These are phyloP conservation scores for Tipula unca DNA, from an alignment of 2,888 invertebrate genomes.

Conservation along the genomic window DNA sequence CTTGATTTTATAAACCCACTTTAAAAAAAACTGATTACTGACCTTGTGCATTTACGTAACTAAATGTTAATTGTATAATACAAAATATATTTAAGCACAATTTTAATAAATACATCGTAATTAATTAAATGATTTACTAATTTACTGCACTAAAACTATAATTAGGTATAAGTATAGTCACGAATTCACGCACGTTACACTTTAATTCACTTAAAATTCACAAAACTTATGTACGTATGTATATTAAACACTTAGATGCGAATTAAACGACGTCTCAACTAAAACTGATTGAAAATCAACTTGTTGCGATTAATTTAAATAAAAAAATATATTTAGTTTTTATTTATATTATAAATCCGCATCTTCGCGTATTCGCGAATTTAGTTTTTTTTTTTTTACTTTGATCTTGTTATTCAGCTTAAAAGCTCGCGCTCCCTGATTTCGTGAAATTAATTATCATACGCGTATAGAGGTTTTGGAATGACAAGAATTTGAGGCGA, in stretches of 20 bases:
- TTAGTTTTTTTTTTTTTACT: background rate
- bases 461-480: background rate
- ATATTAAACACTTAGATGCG: background rate
- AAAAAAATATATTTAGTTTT: background rate
- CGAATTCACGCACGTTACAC: background rate
- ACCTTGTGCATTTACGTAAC: conserved; percentile 14
- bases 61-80: background rate
- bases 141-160: background rate
- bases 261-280: background rate
- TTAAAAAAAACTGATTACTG: background rate
- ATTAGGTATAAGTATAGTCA: background rate
- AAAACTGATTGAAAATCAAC: background rate
- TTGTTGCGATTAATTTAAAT: conserved; percentile 14
- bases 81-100: background rate
- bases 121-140: background rate
- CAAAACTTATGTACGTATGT: background rate
- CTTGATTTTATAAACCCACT: background rate
- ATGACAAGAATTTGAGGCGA: background rate
- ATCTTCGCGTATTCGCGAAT: conserved; percentile 1
- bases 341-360: background rate
- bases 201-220: background rate
- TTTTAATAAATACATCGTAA: background rate
- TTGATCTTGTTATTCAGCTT: background rate
- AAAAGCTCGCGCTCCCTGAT: background rate
- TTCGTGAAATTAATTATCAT: background rate